Evolutionary conservation across 30 jellyfish, hydroid and myxozoan species (phyloP).

Genomic region (Pelagia noctiluca): DNA sequence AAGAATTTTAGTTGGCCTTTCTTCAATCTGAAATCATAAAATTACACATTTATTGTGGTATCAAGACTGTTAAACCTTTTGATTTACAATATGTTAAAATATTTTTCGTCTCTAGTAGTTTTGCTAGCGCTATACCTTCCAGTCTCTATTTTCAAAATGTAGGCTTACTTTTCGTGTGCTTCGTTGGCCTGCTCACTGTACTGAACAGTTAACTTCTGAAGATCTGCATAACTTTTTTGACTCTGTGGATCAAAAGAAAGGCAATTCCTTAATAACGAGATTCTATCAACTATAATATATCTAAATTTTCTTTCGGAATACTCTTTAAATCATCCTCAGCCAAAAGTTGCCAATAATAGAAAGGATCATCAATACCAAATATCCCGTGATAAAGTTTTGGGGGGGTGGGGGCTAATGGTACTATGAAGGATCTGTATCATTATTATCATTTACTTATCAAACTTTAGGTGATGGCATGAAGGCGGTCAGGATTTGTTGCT

Average conservation of each 20-base stretch:
- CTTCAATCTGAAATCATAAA: slow-evolving; percentile 54
- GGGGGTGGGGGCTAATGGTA: no score
- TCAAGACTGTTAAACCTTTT: no score
- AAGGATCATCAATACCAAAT: no score
- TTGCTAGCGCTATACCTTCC: no score
- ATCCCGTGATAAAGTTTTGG: no score
- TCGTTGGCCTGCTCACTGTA: slow-evolving; percentile 83
- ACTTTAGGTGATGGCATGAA: not conserved
- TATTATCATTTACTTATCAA: no score
- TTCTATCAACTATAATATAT: not conserved
- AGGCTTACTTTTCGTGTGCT: slow-evolving; percentile 80
- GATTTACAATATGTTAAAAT: no score
- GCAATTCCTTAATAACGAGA: not conserved
- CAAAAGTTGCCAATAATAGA: no score
- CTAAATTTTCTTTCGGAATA: no score
- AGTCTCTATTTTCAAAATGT: not conserved
- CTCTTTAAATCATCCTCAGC: no score
- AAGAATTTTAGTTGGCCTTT: slow-evolving; percentile 87
- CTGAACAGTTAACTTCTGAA: slow-evolving; percentile 69
- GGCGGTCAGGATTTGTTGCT: not conserved
- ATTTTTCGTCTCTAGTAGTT: no score
- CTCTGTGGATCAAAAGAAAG: slow-evolving; percentile 45
- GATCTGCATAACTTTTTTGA: slow-evolving; percentile 82
- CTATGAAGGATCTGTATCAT: no score
- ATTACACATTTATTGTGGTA: not conserved